Percentiles rank a stretch among this genome's conserved stretches.
These are phyloP conservation scores for Ictidomys tridecemlineatus DNA, from an alignment of 2,113 vertebrate species.

Conservation along the genomic window DNA sequence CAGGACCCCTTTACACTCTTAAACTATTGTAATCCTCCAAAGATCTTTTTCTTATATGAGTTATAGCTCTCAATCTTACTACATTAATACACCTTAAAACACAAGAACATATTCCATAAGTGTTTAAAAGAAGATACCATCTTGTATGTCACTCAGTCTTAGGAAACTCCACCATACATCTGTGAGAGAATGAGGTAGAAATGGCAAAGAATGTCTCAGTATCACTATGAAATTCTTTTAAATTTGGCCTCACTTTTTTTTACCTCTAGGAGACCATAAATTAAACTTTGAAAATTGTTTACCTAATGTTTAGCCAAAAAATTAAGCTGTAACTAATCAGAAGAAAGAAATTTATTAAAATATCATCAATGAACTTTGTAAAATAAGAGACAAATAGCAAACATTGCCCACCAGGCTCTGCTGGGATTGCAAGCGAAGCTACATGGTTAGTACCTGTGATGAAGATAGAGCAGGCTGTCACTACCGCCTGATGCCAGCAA, in stretches of 20 bases:
- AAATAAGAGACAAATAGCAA: not conserved
- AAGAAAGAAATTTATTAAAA: not conserved
- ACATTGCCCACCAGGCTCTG: not conserved
- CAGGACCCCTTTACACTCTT: not conserved
- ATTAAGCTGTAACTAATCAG: not conserved
- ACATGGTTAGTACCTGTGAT: rapidly evolving
- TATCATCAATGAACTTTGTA: not conserved
- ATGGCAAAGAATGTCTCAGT: not conserved
- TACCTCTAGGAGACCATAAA: not conserved
- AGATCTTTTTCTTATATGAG: not conserved
- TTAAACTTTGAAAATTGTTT: not conserved
- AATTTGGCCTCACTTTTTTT: not conserved
- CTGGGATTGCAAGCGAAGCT: not conserved
- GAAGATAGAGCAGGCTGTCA: not conserved
- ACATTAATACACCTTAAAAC: not conserved
- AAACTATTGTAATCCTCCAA: not conserved
- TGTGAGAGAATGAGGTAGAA: not conserved
- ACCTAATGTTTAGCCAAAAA: not conserved
- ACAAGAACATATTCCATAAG: not conserved
- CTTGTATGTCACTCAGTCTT: not conserved
- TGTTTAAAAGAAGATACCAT: not conserved
- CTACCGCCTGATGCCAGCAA: not conserved
- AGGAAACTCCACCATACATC: not conserved
- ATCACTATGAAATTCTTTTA: not conserved
- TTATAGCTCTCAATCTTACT: not conserved